Evolutionary conservation across 2,797 vertebrate genomes (phyloP).

Genomic region (Sus cebifrons): DNA sequence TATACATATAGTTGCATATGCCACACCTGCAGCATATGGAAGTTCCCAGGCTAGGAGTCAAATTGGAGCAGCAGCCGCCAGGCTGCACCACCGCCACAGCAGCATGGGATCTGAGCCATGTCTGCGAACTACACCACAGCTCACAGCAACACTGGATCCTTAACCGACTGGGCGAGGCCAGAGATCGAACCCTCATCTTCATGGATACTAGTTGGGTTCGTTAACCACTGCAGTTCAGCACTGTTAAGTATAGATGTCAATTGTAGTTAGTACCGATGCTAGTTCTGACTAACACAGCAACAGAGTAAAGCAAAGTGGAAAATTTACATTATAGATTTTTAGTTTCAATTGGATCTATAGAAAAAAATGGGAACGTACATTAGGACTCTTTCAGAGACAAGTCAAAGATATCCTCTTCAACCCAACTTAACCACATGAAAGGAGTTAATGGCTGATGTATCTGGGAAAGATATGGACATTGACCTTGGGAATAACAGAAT

Average conservation of each 20-base stretch:
- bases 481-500: background rate
- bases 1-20: too few relatives aligned
- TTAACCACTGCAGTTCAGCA: background rate
- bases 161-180: too few relatives aligned
- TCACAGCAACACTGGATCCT: too few relatives aligned
- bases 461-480: background rate
- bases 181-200: too few relatives aligned
- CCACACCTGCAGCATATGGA: too few relatives aligned
- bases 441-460: background rate
- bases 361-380: background rate
- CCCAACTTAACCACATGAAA: background rate
- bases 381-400: background rate
- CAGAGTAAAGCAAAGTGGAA: background rate
- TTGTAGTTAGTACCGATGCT: background rate
- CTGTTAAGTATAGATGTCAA: background rate
- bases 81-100: too few relatives aligned
- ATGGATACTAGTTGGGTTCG: too few relatives aligned
- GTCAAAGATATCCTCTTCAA: constrained; percentile 31
- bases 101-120: too few relatives aligned
- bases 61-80: too few relatives aligned
- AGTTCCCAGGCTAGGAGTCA: too few relatives aligned
- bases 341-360: constrained; percentile 58
- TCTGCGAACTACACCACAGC: too few relatives aligned
- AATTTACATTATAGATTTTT: background rate
- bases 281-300: constrained; percentile 25